Evolutionary conservation across 1,140 invertebrate species (phyloP).

Genomic region (roundworm (Caenorhabditis elegans)): DNA sequence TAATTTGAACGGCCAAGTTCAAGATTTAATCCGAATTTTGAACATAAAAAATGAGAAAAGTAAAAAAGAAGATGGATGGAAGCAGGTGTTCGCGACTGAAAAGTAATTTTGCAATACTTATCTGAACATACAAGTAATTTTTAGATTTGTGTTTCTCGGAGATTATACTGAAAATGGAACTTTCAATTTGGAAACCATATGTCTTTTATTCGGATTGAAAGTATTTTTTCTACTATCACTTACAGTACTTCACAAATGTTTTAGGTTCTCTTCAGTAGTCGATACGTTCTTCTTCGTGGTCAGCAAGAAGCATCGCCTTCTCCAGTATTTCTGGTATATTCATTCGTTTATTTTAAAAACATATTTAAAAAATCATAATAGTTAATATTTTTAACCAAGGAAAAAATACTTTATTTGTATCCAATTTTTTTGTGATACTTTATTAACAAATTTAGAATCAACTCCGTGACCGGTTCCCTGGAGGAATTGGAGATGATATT

Average conservation of each 20-base stretch:
- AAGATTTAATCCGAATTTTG: not conserved
- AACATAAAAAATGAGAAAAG: not conserved
- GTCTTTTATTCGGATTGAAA: not conserved
- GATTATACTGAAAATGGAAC: not conserved
- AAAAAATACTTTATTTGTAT: too few species aligned
- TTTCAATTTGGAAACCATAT: not conserved
- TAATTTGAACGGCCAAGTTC: not conserved
- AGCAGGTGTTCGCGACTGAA: not conserved
- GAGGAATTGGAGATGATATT: not conserved
- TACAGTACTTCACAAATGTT: not conserved
- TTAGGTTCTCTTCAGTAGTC: not conserved
- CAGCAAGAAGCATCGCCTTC: not conserved
- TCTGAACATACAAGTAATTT: not conserved
- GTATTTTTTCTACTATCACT: not conserved
- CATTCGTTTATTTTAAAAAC: too few species aligned
- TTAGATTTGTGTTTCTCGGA: not conserved
- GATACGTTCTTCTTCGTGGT: conserved; percentile 9
- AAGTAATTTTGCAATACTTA: too few species aligned
- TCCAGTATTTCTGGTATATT: not conserved
- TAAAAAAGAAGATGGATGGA: not conserved
- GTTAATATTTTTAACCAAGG: too few species aligned
- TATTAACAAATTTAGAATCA: not conserved
- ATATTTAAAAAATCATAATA: not conserved
- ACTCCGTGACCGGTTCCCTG: not conserved
- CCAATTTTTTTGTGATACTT: not conserved